Evolutionary conservation across 2,113 vertebrate species (phyloP).

Genomic region (Ciconia maguari): DNA sequence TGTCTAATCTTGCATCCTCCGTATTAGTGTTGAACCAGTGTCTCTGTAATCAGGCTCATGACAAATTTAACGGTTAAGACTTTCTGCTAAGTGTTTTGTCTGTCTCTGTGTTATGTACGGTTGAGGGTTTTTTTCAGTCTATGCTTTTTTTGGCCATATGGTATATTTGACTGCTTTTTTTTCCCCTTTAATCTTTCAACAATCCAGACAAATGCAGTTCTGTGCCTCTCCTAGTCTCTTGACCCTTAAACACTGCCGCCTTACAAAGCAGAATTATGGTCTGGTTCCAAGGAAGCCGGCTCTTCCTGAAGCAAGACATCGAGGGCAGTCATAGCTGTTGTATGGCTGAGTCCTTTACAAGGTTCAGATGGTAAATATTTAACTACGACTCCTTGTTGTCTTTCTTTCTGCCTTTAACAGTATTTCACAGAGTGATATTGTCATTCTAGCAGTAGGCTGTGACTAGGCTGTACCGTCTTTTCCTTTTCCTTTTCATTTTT

Average conservation of each 20-base stretch:
- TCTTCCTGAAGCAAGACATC: not conserved
- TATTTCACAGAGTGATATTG: not conserved
- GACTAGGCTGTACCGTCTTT: not conserved
- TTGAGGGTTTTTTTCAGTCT: not conserved
- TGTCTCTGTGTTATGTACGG: not conserved
- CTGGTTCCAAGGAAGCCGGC: not conserved
- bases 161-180: not conserved
- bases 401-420: not conserved
- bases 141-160: not conserved
- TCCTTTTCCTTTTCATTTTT: not conserved
- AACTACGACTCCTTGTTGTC: not conserved
- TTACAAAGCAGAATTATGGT: not conserved
- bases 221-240: not conserved
- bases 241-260: not conserved
- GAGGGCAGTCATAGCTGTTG: not conserved
- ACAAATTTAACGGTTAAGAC: not conserved
- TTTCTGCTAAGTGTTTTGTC: not conserved
- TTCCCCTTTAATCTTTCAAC: not conserved
- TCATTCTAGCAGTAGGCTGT: not conserved
- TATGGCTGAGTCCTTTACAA: not conserved
- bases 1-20: not conserved
- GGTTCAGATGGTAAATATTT: slow-evolving; percentile 37
- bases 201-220: not conserved
- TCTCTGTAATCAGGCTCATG: not conserved
- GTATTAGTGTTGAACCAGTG: not conserved